Percentiles rank a stretch among this genome's conserved stretches.
Conservation (phyloP, 2,113 vertebrate genomes). For the Telmatochromis sp. region DNA sequence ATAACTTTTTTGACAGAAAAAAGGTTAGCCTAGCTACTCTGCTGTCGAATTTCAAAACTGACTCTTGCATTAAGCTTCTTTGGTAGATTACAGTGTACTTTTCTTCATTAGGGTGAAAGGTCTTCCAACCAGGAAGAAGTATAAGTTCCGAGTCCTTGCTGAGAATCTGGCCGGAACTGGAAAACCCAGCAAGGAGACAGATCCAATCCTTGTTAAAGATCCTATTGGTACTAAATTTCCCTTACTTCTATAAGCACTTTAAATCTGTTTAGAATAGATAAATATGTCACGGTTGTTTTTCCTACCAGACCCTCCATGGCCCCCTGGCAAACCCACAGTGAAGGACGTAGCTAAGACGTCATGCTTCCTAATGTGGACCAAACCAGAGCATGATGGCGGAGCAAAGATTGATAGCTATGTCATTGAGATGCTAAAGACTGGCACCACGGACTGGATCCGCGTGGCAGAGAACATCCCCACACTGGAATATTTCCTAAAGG, state of each 20-base stretch:
- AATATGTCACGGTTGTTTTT: background rate
- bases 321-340: constrained; percentile 91
- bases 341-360: constrained; percentile 91
- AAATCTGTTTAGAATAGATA: background rate
- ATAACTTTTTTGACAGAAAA: constrained; percentile 54
- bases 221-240: constrained; percentile 81
- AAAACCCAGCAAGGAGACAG: constrained; percentile 93
- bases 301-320: constrained; percentile 89
- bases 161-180: constrained; percentile 96
- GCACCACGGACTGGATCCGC: constrained; percentile 92
- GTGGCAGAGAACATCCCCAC: constrained; percentile 82
- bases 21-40: constrained; percentile 65
- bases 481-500: constrained; percentile 84
- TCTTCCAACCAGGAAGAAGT: constrained; percentile 96
- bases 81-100: background rate
- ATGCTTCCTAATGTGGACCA: constrained; percentile 86
- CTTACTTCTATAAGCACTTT: background rate
- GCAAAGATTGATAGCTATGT: constrained; percentile 94
- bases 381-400: constrained; percentile 95
- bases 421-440: constrained; percentile 92
- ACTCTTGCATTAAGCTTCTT: background rate
- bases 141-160: constrained; percentile 95
- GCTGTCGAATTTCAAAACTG: background rate
- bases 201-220: constrained; percentile 91
- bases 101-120: constrained; percentile 84